Conservation (phyloP, 2,888 invertebrate species). For the Mamestra brassicae region DNA sequence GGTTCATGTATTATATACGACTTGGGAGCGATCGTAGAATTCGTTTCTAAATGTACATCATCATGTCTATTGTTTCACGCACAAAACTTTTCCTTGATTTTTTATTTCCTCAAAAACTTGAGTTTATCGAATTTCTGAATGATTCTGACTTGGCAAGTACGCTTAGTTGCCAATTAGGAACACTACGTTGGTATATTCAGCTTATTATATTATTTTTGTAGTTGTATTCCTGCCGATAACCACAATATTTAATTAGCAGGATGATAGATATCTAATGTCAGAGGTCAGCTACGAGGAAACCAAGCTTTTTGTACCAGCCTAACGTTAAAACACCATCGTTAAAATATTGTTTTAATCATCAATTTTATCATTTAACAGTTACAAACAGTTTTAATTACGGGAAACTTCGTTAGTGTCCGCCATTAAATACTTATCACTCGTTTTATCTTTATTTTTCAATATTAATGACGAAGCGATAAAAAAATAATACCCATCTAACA, state of each 20-base stretch:
- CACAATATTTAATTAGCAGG: slow-evolving; percentile 79
- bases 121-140: not conserved
- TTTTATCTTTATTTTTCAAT: slow-evolving; percentile 75
- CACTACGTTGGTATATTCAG: slow-evolving; percentile 24
- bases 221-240: slow-evolving; percentile 67
- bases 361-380: slow-evolving; percentile 80
- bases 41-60: not conserved
- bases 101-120: not conserved
- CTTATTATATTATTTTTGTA: slow-evolving; percentile 66
- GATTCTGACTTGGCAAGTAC: not conserved
- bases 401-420: slow-evolving; percentile 80
- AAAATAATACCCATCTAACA: slow-evolving; percentile 47
- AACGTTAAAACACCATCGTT: slow-evolving; percentile 75
- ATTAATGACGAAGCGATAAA: slow-evolving; percentile 70
- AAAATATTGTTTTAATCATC: slow-evolving; percentile 80
- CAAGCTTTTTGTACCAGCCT: slow-evolving; percentile 63
- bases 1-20: not conserved
- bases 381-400: slow-evolving; percentile 86
- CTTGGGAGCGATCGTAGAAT: not conserved
- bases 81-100: not conserved
- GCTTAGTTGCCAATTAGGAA: slow-evolving; percentile 54
- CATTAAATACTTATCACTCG: slow-evolving; percentile 80
- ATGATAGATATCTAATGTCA: slow-evolving; percentile 85
- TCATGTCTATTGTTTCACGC: slow-evolving; percentile 2
- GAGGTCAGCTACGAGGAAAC: slow-evolving; percentile 85